Base-by-base conservation (phyloP, 2,888 invertebrate species). In the Sturmia bella region DNA sequence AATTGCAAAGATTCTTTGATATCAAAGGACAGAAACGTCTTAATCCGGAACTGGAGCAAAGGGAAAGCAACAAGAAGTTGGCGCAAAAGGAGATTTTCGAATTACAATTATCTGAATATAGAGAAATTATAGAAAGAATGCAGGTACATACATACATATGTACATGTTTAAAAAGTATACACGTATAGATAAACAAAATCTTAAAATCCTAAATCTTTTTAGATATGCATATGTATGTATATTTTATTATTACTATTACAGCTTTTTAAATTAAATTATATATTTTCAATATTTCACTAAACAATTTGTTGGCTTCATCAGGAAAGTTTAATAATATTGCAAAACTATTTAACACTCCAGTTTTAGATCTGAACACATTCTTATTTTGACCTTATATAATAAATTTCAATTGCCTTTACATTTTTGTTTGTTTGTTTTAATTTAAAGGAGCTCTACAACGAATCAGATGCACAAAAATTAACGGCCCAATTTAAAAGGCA, bases 1-100 rank as follows among this genome's bases (percentile, higher is more conserved):
- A 96, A 86, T 91, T 98, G 37, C 95, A 96, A 86, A 95, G 96
- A 87, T 98, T 98, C 89, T 93, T 97, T 70, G 94, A 95, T 6
- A 94, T 95, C 0, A 97, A 97, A 89, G 95, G 96, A 0, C 96
- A 97, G 83, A 95, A 95, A 85, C 91, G 96, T 1, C 92, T 95
- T 45, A 94, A 95, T 86, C 93, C 93, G 0, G 95, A 96, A 83
- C 91, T 96, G 12, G 95, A 96, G 85, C 94, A 94, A 69, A 95
- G 95, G 84, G 95, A 95, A 15, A 93, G 93, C 66, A 94, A 94
- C 85, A 95, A 95, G 87, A 93, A 94, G 76, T 92, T 93, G 74
- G 93, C 93, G 59, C 94, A 93, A 86, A 93, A 93, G 83, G 94
- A 95, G 81, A 93, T 93, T 50, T 94, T 95, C 86, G 93, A 95